Conservation (phyloP, 2,113 vertebrate genomes). For the Leucopternis melanops region DNA sequence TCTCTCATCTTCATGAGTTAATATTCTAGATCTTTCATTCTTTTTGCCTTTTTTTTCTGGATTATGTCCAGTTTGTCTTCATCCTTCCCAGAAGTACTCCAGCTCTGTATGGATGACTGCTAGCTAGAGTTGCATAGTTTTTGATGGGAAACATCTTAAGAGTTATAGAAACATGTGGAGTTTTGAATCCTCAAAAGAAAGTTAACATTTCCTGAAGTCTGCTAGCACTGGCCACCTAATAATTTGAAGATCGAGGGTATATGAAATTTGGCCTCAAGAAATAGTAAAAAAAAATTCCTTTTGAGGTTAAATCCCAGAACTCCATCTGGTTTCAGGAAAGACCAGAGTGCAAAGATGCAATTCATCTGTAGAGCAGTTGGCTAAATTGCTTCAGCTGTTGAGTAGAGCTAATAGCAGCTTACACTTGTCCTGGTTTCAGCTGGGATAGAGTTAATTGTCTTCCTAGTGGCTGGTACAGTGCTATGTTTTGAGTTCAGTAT, state of each 20-base stretch:
- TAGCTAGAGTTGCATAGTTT: neutral
- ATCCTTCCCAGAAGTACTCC: neutral
- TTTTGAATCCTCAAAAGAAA: neutral
- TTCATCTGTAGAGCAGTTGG: neutral
- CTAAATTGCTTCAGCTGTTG: conserved; percentile 4
- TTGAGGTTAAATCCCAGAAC: neutral
- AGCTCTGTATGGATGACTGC: neutral
- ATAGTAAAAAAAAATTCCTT: neutral
- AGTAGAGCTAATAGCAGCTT: conserved; percentile 1
- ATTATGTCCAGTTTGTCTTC: neutral
- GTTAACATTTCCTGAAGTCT: neutral
- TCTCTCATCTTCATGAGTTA: neutral
- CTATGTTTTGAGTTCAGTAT: too few species aligned
- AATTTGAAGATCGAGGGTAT: neutral
- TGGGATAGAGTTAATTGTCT: too few species aligned
- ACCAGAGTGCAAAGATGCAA: neutral
- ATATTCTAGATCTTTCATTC: neutral
- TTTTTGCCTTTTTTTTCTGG: neutral
- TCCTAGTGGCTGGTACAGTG: too few species aligned
- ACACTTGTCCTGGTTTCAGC: neutral
- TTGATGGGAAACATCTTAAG: neutral
- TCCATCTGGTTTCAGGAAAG: neutral
- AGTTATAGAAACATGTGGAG: neutral
- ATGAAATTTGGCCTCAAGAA: neutral
- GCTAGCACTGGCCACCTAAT: neutral